Conservation (phyloP, 1,140 invertebrate genomes). For the Ceratina japonica region DNA sequence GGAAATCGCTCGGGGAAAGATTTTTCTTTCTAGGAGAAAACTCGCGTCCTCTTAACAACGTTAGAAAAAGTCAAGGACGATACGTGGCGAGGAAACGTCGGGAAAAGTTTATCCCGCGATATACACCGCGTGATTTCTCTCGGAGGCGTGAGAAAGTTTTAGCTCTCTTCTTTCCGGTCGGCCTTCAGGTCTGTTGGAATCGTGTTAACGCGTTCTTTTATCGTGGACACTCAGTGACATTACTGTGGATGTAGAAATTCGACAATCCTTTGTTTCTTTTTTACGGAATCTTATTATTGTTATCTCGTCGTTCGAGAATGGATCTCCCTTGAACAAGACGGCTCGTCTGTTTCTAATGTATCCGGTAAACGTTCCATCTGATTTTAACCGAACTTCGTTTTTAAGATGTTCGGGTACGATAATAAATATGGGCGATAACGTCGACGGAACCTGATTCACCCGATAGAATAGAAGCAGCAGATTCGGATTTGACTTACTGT, state of each 20-base stretch:
- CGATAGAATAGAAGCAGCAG: neutral
- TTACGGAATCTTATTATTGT: neutral
- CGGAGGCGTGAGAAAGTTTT: neutral
- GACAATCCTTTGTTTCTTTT: neutral
- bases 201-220: neutral
- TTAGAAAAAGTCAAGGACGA: slow-evolving; percentile 4
- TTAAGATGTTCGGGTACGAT: too few species aligned
- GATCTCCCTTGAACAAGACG: neutral
- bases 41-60: slow-evolving; percentile 2
- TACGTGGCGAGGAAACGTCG: neutral
- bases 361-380: too few species aligned
- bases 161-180: neutral
- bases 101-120: slow-evolving; percentile 11
- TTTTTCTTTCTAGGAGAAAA: slow-evolving; percentile 15
- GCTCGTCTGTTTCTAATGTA: neutral
- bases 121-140: neutral
- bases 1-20: neutral
- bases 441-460: neutral
- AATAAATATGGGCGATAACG: too few species aligned
- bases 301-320: neutral
- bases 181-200: neutral
- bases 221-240: too few species aligned
- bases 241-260: neutral
- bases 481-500: neutral
- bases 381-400: too few species aligned